Percentiles rank a stretch among this genome's conserved stretches.
Evolutionary conservation across 2,888 invertebrate species (phyloP).

Genomic region (Pammene aurita): DNA sequence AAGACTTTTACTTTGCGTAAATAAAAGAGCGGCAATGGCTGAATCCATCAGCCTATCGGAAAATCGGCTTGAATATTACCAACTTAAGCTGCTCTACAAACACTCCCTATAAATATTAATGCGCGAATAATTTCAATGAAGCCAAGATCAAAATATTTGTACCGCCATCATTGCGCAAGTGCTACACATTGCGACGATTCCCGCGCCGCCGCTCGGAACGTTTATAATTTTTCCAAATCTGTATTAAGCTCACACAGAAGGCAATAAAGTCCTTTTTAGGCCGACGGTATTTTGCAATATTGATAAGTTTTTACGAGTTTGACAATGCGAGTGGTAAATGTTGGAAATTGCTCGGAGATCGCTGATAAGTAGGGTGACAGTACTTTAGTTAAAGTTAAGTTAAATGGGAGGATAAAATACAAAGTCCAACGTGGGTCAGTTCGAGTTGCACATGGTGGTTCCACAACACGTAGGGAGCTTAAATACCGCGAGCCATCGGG

Average conservation of each 20-base stretch:
- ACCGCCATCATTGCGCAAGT: conserved; percentile 18
- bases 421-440: too few species aligned
- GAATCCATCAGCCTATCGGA: too few species aligned
- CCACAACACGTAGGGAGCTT: too few species aligned
- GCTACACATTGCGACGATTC: conserved; percentile 30
- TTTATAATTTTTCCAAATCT: conserved; percentile 30
- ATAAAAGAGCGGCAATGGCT: too few species aligned
- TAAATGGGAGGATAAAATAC: too few species aligned
- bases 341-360: conserved; percentile 31
- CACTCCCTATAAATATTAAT: conserved; percentile 27
- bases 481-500: too few species aligned
- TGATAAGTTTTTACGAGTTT: conserved; percentile 28
- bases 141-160: conserved; percentile 32
- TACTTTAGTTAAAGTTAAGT: too few species aligned
- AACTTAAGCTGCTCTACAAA: background rate
- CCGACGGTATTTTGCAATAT: conserved; percentile 26
- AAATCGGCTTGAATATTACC: too few species aligned
- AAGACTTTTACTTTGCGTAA: too few species aligned
- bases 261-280: conserved; percentile 33
- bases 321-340: conserved; percentile 39
- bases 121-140: conserved; percentile 35
- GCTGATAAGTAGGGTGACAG: conserved; percentile 24
- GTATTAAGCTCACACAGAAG: conserved; percentile 30
- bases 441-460: too few species aligned
- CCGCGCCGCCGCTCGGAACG: conserved; percentile 5